A percentile compares a stretch with the other conserved stretches of the same genome.
phyloP scores from a whole-genome alignment of 2,113 vertebrate genomes.

The Seriola aureovittata region DNA sequence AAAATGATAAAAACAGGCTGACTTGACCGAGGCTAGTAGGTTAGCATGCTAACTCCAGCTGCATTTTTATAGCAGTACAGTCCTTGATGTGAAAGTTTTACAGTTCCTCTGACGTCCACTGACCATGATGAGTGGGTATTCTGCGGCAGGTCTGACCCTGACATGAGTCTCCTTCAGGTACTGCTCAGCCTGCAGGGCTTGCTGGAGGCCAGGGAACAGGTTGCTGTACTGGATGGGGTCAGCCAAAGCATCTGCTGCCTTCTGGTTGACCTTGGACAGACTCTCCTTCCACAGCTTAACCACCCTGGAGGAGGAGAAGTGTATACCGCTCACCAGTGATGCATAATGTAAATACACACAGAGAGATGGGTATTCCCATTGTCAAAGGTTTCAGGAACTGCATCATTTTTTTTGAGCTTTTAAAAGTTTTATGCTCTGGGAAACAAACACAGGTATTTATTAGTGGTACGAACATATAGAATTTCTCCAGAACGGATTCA shows the following conservation, averaged over 20 bases:
- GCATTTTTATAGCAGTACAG: not conserved
- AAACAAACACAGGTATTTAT: slow-evolving; percentile 1
- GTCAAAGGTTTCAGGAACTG: not conserved
- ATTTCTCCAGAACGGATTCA: not conserved
- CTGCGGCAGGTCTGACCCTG: slow-evolving; percentile 86
- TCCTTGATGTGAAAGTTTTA: not conserved
- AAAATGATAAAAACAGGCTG: no score
- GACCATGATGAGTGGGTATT: slow-evolving; percentile 92
- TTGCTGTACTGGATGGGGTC: slow-evolving; percentile 96
- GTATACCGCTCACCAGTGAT: not conserved
- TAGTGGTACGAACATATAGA: not conserved
- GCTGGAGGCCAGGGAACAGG: slow-evolving; percentile 94
- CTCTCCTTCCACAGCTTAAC: slow-evolving; percentile 95
- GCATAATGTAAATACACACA: not conserved
- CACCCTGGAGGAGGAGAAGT: slow-evolving; percentile 76
- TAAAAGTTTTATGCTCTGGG: not conserved
- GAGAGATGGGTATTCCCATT: not conserved
- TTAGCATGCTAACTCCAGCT: no score
- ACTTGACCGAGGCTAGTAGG: no score
- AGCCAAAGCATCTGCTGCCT: slow-evolving; percentile 95
- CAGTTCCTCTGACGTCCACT: slow-evolving; percentile 38
- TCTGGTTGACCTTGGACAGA: slow-evolving; percentile 94
- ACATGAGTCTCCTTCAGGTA: slow-evolving; percentile 89
- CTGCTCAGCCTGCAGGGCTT: slow-evolving; percentile 93
- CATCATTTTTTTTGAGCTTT: not conserved